Evolutionary conservation across 2,113 vertebrate species (phyloP), one percentile per base, ranked within the genome.

Genomic region (Chlamydotis undulata): DNA sequence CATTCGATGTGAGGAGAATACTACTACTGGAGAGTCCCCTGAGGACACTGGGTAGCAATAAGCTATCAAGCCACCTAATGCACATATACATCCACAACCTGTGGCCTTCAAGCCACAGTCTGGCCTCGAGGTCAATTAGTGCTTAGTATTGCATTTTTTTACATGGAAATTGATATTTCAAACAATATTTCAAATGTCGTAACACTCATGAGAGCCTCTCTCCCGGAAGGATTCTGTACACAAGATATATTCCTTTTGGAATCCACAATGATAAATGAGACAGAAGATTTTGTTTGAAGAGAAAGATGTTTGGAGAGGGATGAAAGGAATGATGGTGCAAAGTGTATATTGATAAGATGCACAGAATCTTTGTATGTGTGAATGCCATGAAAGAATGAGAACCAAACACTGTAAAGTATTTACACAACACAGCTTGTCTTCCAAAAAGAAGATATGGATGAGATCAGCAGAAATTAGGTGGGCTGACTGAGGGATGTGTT

Each of bases 391-490:
- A 87, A 90, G n/a, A 79, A 94, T 29, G 47, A 77, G 43, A 76
- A 50, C 33, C 24, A 91, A 94, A 60, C 45, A 43, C 59, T 63
- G 78, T 73, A 93, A 78, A 88, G 95, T 94, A 94, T 92, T 73
- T 93, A 95, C 45, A n/a, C 14, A 63, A 79, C 50, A 95, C 37
- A 97, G 37, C 57, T 35, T 56, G 13, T 60, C 15, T 67, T 57
- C 9, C 4, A 49, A 28, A 39, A 43, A 49, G 21, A 76, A 55
- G 17, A 85, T 79, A 87, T 18, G 15, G 43, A 57, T 82, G 88
- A 94, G 56, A 94, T 88, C 88, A 95, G 87, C 78, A 90, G 83
- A 96, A 96, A 93, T 12, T 19, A 91, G 55, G 18, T 91, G 64
- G 63, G 50, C 85, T 83, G 64, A 28, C 31, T 52, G 55, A 75